Base-by-base conservation (phyloP, 2,113 vertebrate species). In the Pelecanoides urinatrix region DNA sequence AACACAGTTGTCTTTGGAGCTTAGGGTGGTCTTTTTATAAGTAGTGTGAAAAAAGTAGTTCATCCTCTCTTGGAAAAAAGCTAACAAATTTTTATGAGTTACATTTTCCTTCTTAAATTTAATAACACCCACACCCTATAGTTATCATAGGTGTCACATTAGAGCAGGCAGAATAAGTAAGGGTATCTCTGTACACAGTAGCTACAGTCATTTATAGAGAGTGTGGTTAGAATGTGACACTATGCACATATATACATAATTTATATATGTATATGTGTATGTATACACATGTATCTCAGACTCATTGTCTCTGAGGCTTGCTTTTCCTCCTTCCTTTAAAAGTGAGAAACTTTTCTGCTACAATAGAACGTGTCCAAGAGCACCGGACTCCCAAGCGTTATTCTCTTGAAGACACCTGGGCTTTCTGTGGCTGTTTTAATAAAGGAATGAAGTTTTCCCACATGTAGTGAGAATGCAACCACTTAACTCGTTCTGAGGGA, bases 341-440 rank as follows among this genome's bases (percentile, higher is more conserved):
- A 29, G 27, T 2, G 21, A 34, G 65, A 2, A 16, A 6, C 36
- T 52, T 45, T 20, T 6, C 49, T 68, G 55, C 68, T 42, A 5
- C 0, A 0, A 0, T 4, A 4, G 38, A 14, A 9, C 2, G 29
- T 65, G 63, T 16, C 59, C 56, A 15, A 17, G 55, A 25, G 49
- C 42, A 0, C 29, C 6, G 47, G 32, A 0, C 19, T 42, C 45
- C 18, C 1, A 9, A 2, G 36, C 5, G 21, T 9, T 16, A 1
- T 1, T 52, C 53, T 42, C 10, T 1, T 9, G 38, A 3, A 13
- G 50, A 7, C 10, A 12, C 42, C n/a, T 9, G 10, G 4, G 73
- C 61, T 52, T 13, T 23, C 38, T 22, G 9, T 8, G 73, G 11
- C 81, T 19, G 20, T 6, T 38, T 14, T 5, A 9, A 5, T 3